These are phyloP conservation scores for Eubasilissa regina DNA, from an alignment of 1,140 invertebrate species.

Conservation along the genomic window DNA sequence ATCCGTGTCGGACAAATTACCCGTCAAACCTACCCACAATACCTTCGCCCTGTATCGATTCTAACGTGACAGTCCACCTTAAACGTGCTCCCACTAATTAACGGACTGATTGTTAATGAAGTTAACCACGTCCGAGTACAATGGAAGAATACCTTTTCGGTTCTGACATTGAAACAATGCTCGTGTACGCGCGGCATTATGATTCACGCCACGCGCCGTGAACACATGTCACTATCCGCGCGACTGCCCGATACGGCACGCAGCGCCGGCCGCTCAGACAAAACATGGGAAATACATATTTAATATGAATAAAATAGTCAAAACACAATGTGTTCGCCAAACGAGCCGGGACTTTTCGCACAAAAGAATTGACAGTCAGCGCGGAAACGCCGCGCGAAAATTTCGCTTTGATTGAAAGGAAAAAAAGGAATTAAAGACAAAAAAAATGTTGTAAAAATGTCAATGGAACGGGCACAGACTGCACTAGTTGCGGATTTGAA, in stretches of 20 bases:
- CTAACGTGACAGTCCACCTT: neutral
- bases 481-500: too few relatives aligned
- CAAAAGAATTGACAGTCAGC: neutral
- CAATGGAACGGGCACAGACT: too few relatives aligned
- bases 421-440: neutral
- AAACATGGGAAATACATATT: conserved; percentile 26
- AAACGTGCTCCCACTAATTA: conserved; percentile 17
- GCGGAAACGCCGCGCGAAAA: conserved; percentile 18
- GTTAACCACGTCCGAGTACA: conserved; percentile 9
- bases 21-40: neutral
- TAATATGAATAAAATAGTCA: conserved; percentile 16
- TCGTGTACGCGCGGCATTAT: neutral
- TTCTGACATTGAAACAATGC: conserved; percentile 38
- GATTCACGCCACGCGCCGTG: conserved; percentile 30
- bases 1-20: neutral
- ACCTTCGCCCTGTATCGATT: neutral
- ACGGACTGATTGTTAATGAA: conserved; percentile 34
- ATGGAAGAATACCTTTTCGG: conserved; percentile 23
- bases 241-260: neutral
- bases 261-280: conserved; percentile 12
- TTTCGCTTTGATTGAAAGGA: conserved; percentile 1
- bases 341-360: conserved; percentile 20
- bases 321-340: conserved; percentile 12
- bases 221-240: conserved; percentile 25
- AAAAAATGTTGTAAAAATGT: too few relatives aligned